Evolutionary conservation across 2,888 invertebrate species (phyloP), one percentile per base, ranked within the genome.

Genomic region (Pandemis corylana): DNA sequence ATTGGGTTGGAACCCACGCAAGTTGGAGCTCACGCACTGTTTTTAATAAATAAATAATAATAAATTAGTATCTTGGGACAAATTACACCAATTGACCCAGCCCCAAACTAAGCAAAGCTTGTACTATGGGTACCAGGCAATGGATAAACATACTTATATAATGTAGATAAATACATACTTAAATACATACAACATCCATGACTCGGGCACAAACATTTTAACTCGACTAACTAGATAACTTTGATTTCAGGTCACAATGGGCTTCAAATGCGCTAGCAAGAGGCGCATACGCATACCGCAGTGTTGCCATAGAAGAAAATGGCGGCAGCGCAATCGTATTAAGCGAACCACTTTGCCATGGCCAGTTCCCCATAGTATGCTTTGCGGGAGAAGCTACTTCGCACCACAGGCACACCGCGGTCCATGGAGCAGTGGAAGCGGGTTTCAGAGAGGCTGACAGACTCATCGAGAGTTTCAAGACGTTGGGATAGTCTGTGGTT

Each of bases 401-500:
- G 15, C 94, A 95, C 65, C 95, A 95, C 79, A 95, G 94, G 82
- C 97, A 95, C 83, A 95, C 95, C 0, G 95, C 96, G 0, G 96
- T 96, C 0, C 97, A 97, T 81, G 97, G 97, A 0, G 97, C 97
- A 0, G 87, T 97, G 0, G 97, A 97, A 83, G 95, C 96, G n/a
- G 97, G 97, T 0, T 95, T 95, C 84, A 94, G 97, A 51, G 97
- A 97, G 84, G 97, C 97, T 1, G 92, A 96, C 15, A 91, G 96
- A 78, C 84, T 96, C 41, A 90, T 94, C 46, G 81, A 84, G 5
- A 84, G 80, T 62, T 88, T 92, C 51, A 84, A 87, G 75, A 80
- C 81, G 64, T 28, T 59, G 59, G 59, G 20, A 46, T 68, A 59
- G 28, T 68, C 68, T 59, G 42, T 68, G 59, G 13, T 46, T 28